phyloP scores from a whole-genome alignment of 2,888 invertebrate genomes.

The Drosophila melanosoma region DNA sequence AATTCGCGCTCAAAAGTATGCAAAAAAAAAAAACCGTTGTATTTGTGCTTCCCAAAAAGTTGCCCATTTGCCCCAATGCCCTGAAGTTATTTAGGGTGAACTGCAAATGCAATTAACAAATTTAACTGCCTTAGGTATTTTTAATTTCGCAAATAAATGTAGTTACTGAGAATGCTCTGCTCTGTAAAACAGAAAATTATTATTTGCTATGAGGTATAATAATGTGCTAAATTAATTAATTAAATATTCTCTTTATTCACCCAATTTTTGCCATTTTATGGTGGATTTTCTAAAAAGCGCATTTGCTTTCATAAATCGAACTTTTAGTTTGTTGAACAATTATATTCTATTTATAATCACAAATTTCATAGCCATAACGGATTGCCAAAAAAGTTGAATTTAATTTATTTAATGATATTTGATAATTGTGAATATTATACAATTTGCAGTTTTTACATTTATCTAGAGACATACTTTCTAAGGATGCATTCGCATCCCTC shows the following conservation, averaged over 20 bases:
- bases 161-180: too few relatives aligned
- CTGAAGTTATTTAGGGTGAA: not conserved
- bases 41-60: not conserved
- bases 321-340: not conserved
- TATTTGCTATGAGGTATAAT: not conserved
- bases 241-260: not conserved
- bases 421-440: too few relatives aligned
- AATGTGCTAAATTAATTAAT: not conserved
- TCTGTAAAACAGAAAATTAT: not conserved
- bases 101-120: slow-evolving; percentile 2
- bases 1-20: slow-evolving; percentile 48
- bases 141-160: not conserved
- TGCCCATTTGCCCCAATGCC: not conserved
- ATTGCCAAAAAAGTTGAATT: too few relatives aligned
- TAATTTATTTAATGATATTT: too few relatives aligned
- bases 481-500: not conserved
- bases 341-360: not conserved
- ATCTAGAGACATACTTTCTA: too few relatives aligned
- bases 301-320: not conserved
- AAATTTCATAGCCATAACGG: not conserved
- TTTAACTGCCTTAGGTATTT: not conserved
- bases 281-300: not conserved
- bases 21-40: slow-evolving; percentile 30
- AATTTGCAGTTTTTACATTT: not conserved
- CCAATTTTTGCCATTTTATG: not conserved